Percentiles rank a stretch among this genome's conserved stretches.
Evolutionary conservation across 2,888 invertebrate genomes (phyloP).

Genomic region (Volucella zonaria): DNA sequence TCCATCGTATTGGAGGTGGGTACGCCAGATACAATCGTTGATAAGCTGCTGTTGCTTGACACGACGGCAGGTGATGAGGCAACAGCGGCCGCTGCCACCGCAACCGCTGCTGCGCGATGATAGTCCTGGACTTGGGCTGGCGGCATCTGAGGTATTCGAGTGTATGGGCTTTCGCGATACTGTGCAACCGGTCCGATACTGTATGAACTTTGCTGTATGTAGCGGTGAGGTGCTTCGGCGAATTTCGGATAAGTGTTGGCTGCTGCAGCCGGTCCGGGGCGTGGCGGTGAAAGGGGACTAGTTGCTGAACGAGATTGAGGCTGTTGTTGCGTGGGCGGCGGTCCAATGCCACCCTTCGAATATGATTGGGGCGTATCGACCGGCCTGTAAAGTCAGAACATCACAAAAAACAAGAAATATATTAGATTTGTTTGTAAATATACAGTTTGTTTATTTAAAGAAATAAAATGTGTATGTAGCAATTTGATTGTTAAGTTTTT

Average conservation of each 20-base stretch:
- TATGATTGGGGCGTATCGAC: constrained; percentile 81
- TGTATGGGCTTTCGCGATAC: constrained; percentile 82
- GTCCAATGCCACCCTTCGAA: constrained; percentile 80
- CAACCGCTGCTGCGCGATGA: constrained; percentile 78
- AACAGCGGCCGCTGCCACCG: constrained; percentile 76
- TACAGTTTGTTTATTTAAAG: neutral
- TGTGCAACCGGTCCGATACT: constrained; percentile 80
- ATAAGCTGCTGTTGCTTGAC: constrained; percentile 75
- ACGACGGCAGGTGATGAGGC: constrained; percentile 76
- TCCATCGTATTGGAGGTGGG: constrained; percentile 83
- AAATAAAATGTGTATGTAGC: neutral
- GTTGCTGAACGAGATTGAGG: constrained; percentile 81
- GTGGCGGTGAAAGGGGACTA: constrained; percentile 82
- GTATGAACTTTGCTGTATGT: constrained; percentile 81
- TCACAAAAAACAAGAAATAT: constrained; percentile 78
- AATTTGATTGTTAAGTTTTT: constrained; percentile 25
- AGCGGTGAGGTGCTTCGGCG: constrained; percentile 81
- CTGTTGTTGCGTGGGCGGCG: constrained; percentile 77
- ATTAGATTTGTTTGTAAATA: constrained; percentile 79
- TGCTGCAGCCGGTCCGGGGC: constrained; percentile 80
- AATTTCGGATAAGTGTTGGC: constrained; percentile 81
- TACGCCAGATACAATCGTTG: constrained; percentile 86
- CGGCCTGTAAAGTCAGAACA: constrained; percentile 81
- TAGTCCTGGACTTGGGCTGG: constrained; percentile 79
- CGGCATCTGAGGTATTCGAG: constrained; percentile 81